Evolutionary conservation across 2,797 vertebrate species (phyloP).

Genomic region (Ispidina lecontei): DNA sequence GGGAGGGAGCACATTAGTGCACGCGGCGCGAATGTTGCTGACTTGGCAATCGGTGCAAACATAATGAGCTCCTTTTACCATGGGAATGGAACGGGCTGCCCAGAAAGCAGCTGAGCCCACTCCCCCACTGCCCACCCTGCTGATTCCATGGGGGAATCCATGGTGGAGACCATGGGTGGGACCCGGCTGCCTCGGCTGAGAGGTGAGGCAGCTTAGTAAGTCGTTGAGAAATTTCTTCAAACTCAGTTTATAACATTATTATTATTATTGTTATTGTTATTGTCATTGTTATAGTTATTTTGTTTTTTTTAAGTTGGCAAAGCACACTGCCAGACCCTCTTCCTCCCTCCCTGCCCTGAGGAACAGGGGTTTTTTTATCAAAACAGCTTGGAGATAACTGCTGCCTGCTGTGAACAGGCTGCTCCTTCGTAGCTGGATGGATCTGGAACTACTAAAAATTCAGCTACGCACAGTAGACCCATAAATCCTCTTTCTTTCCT

Average conservation of each 20-base stretch:
- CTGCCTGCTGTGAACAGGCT: fast-evolving
- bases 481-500: background rate
- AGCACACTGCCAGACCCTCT: background rate
- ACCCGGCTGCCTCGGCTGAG: background rate
- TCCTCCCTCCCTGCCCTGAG: background rate
- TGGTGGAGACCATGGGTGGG: background rate
- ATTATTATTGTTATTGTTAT: background rate
- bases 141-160: fast-evolving
- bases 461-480: background rate
- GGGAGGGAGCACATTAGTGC: background rate
- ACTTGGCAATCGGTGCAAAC: constrained; percentile 21
- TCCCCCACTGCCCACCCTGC: background rate
- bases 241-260: background rate
- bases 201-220: background rate
- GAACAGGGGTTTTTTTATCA: background rate
- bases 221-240: background rate
- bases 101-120: background rate
- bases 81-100: background rate
- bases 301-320: background rate
- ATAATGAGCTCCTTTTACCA: constrained; percentile 21
- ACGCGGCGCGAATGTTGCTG: background rate
- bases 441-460: background rate
- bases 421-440: background rate
- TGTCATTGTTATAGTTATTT: background rate
- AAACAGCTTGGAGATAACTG: background rate